Base-by-base conservation (phyloP, 2,888 invertebrate species). In the Girardia tigrina region DNA sequence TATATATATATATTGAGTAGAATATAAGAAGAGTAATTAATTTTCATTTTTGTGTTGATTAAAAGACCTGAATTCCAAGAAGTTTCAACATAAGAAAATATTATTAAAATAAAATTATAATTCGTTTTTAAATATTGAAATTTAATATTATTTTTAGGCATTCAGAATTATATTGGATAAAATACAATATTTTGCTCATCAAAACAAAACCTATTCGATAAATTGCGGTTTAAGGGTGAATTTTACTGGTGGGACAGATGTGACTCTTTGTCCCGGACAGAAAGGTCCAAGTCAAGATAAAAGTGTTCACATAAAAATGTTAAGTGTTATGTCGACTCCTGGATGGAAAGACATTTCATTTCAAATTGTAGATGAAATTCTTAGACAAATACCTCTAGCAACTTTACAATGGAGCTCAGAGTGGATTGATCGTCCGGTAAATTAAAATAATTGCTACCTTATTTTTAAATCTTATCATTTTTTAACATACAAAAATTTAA, bases 171-270 rank as follows among this genome's bases (percentile, higher is more conserved):
- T 71, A 16, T 27, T 28, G 14, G 71, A 71, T 28, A 71, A 71
- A 28, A 71, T 71, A n/a, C n/a, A 71, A 71, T 28, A 71, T n/a
- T 71, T 71, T 71, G 71, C 71, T 2, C 14, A 42, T 14, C 4
- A 23, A 56, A 28, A 23, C 20, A 4, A 71, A 71, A 27, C 23
- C 28, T 71, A 26, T 26, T 8, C 74, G 12, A n/a, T 74, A n/a
- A 74, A 74, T 74, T 56, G 36, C 26, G 74, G 42, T 26, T 27
- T 74, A 12, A 6, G 69, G n/a, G 74, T 74, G 1, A 74, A 74
- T 56, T 69, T 74, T 12, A 74, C 74, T 4, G 8, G 8, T 1
- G 42, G 42, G 4, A 74, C 74, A 6, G 23, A 28, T 20, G 71
- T 74, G 14, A 27, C 26, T 4, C 14, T 74, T 1, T 56, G 74